Percentiles rank a stretch among this genome's conserved stretches.
These are phyloP conservation scores for Coenobita brevimanus DNA, from an alignment of 1,140 invertebrate species.

Conservation along the genomic window DNA sequence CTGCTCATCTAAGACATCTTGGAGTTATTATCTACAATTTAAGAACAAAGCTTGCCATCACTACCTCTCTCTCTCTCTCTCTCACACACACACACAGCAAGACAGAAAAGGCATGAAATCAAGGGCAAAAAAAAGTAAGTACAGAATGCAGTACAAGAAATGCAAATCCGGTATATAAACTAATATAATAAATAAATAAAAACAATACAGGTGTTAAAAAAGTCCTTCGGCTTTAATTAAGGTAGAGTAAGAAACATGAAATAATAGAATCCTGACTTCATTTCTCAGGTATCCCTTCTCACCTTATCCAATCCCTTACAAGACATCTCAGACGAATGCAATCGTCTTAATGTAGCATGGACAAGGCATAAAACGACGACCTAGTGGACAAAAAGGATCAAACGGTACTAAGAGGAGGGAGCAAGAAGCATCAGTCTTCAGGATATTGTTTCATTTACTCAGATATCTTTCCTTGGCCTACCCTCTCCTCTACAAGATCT, in stretches of 20 bases:
- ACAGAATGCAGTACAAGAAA: background rate
- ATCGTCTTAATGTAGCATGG: no score
- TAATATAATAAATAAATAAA: background rate
- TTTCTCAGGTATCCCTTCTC: background rate
- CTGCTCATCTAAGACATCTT: conserved; percentile 44
- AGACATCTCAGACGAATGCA: no score
- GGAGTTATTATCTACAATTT: conserved; percentile 47
- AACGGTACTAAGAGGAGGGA: no score
- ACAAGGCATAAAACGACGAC: no score
- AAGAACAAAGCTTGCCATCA: conserved; percentile 50
- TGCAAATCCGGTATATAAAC: background rate
- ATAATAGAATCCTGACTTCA: background rate
- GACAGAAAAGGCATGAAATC: background rate
- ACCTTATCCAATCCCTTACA: no score
- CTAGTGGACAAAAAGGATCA: no score
- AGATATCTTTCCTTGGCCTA: no score
- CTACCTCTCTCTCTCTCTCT: conserved; percentile 3
- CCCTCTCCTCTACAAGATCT: no score
- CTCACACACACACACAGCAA: no score
- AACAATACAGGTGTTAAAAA: background rate
- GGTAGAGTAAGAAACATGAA: background rate
- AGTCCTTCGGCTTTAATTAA: background rate
- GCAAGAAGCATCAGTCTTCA: no score
- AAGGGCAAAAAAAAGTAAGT: background rate
- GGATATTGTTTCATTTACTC: no score